These are phyloP conservation scores for Eurystomus glaucurus DNA, from an alignment of 2,797 vertebrate genomes.

Conservation along the genomic window DNA sequence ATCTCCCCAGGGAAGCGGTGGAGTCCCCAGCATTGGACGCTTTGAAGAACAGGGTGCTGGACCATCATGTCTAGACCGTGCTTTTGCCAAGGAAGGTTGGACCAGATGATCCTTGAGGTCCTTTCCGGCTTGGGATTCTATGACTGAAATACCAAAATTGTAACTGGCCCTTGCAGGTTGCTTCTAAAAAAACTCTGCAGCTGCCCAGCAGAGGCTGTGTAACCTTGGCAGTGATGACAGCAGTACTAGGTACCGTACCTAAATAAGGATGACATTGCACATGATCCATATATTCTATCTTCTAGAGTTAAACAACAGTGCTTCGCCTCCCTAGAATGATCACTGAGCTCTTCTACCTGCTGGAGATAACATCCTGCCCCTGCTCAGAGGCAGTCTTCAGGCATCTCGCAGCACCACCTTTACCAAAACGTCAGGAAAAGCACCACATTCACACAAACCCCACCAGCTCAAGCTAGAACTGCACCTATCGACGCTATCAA, in stretches of 20 bases:
- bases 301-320: neutral
- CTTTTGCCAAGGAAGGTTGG: neutral
- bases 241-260: neutral
- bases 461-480: neutral
- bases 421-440: neutral
- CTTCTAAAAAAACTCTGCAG: neutral
- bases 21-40: neutral
- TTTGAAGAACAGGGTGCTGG: neutral
- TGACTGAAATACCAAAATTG: neutral
- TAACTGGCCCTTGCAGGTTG: neutral
- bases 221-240: neutral
- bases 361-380: neutral
- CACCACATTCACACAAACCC: neutral
- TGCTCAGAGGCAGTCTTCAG: neutral
- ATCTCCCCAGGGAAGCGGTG: neutral
- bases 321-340: neutral
- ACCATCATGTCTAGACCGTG: neutral
- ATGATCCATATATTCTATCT: fast-evolving
- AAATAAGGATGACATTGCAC: neutral
- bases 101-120: neutral
- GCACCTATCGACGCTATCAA: fast-evolving
- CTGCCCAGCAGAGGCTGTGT: neutral
- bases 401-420: neutral
- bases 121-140: neutral
- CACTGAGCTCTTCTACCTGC: neutral